A percentile compares a stretch with the other conserved stretches of the same genome.
Conservation (phyloP, 2,113 vertebrate genomes). For the Chrysochloris asiatica region DNA sequence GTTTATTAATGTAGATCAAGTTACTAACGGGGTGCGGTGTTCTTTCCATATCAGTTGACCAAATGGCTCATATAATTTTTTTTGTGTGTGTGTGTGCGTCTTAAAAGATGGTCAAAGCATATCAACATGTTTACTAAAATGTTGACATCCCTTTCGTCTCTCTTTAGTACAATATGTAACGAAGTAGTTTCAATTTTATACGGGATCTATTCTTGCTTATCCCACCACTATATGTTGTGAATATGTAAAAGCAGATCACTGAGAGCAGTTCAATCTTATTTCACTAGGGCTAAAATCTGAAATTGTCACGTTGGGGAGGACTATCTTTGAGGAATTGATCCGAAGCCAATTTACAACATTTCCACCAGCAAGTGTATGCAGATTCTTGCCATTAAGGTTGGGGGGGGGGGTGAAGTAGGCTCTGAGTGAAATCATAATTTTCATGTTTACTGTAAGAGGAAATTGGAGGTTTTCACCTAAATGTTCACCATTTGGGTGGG, state of each 20-base stretch:
- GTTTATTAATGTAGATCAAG: conserved; percentile 86
- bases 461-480: conserved; percentile 78
- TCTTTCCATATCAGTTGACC: conserved; percentile 79
- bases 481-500: conserved; percentile 76
- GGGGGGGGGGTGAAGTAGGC: conserved; percentile 63
- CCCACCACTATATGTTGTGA: conserved; percentile 25
- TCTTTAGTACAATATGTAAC: conserved; percentile 40
- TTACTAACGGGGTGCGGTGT: conserved; percentile 78
- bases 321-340: conserved; percentile 81
- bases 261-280: conserved; percentile 74
- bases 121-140: conserved; percentile 61
- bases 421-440: conserved; percentile 80
- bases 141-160: conserved; percentile 48
- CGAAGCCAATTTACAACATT: conserved; percentile 79
- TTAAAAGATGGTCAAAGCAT: conserved; percentile 68
- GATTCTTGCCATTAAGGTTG: conserved; percentile 75
- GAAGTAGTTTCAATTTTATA: conserved; percentile 58
- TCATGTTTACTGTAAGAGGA: conserved; percentile 81
- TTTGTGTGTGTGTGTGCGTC: not conserved
- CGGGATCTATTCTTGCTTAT: conserved; percentile 6
- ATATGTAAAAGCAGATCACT: conserved; percentile 65
- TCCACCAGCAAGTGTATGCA: conserved; percentile 79
- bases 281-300: conserved; percentile 74
- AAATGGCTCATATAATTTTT: conserved; percentile 68
- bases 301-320: conserved; percentile 74